Percentiles rank a stretch among this genome's conserved stretches.
phyloP scores from a whole-genome alignment of 2,797 vertebrate species.

The Smutsia temminckii region DNA sequence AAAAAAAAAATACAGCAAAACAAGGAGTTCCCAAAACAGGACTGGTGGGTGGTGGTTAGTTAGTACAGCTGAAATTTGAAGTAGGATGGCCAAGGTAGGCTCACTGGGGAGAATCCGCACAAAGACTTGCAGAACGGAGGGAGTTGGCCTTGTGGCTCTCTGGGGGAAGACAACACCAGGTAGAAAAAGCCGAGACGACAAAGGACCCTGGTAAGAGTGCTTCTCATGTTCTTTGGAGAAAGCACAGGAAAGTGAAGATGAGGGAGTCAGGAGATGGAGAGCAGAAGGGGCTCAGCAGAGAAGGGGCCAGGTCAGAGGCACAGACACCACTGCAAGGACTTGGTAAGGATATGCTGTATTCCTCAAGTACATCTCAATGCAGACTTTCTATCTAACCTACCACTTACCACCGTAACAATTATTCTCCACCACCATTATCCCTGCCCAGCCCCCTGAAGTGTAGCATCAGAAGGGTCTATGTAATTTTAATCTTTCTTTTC shows the following conservation, averaged over 20 bases:
- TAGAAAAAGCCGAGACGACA: neutral
- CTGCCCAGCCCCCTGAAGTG: neutral
- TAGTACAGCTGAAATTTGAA: neutral
- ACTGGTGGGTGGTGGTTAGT: neutral
- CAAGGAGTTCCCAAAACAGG: neutral
- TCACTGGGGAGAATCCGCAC: neutral
- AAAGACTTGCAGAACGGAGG: neutral
- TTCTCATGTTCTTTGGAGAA: neutral
- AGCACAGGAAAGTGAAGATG: neutral
- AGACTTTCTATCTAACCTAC: neutral
- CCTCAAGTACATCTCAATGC: neutral
- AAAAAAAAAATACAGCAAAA: neutral
- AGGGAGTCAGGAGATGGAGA: neutral
- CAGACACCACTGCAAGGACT: neutral
- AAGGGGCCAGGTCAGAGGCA: neutral
- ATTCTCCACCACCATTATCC: neutral
- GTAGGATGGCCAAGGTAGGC: neutral
- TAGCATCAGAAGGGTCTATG: neutral
- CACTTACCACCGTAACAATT: neutral
- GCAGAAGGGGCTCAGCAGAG: neutral
- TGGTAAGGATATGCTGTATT: neutral
- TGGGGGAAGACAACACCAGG: neutral
- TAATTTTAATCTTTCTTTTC: conserved; percentile 11
- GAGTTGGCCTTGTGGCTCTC: neutral
- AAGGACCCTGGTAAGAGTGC: neutral